Evolutionary conservation across 1,140 invertebrate genomes (phyloP).

Genomic region (Centruroides vittatus): DNA sequence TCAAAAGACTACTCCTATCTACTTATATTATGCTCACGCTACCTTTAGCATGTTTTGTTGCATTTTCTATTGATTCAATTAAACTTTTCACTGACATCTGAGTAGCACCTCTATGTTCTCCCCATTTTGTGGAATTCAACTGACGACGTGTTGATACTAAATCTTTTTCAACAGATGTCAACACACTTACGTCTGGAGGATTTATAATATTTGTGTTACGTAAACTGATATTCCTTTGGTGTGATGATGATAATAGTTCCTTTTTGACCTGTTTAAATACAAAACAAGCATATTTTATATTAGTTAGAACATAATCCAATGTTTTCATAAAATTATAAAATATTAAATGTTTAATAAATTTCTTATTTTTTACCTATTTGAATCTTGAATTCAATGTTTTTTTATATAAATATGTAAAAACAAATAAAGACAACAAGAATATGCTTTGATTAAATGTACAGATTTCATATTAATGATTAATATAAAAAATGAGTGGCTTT

Average conservation of each 20-base stretch:
- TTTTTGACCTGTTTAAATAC: neutral
- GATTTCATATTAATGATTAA: too few relatives aligned
- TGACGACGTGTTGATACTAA: slow-evolving; percentile 6
- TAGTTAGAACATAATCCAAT: too few relatives aligned
- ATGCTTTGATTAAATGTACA: too few relatives aligned
- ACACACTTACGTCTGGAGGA: slow-evolving; percentile 1
- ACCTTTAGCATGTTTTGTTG: slow-evolving; percentile 60
- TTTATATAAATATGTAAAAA: too few relatives aligned
- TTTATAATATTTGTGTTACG: neutral
- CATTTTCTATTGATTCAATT: slow-evolving; percentile 79
- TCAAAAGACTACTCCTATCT: too few relatives aligned
- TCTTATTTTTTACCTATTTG: too few relatives aligned
- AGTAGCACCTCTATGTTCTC: slow-evolving; percentile 3
- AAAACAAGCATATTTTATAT: neutral
- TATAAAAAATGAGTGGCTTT: too few relatives aligned
- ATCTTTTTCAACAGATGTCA: slow-evolving; percentile 12
- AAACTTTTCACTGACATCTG: slow-evolving; percentile 72
- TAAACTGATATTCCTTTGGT: neutral
- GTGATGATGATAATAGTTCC: neutral
- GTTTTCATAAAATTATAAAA: too few relatives aligned
- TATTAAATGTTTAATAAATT: too few relatives aligned
- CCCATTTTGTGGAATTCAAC: neutral
- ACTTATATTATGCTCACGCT: too few relatives aligned
- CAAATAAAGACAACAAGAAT: too few relatives aligned
- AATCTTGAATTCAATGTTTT: too few relatives aligned